These are phyloP conservation scores for Todiramphus chloris DNA, from an alignment of 2,113 vertebrate genomes.

Conservation along the genomic window DNA sequence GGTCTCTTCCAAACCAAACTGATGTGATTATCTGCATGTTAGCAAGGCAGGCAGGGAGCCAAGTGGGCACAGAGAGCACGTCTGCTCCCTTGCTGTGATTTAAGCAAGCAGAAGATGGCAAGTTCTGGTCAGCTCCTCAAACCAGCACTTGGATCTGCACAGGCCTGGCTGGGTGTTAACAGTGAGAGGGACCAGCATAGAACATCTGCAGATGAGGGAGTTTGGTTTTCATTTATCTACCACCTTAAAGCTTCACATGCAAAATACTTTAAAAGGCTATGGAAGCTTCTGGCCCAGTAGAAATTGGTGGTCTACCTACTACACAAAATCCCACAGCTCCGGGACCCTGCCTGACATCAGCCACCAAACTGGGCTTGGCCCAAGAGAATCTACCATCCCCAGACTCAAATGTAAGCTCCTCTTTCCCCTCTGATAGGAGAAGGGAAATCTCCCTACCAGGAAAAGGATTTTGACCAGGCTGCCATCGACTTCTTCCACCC, in stretches of 20 bases:
- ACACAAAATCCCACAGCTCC: not conserved
- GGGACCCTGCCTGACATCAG: not conserved
- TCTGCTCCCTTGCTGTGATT: not conserved
- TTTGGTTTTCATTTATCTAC: not conserved
- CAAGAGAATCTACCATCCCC: not conserved
- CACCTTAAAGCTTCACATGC: fast-evolving
- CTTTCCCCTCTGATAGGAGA: fast-evolving
- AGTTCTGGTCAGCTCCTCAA: not conserved
- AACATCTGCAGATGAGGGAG: not conserved
- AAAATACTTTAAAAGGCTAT: not conserved
- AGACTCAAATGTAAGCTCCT: not conserved
- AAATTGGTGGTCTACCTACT: not conserved
- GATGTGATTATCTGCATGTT: too few relatives aligned
- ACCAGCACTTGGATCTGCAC: too few relatives aligned
- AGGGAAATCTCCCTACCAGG: constrained; percentile 78
- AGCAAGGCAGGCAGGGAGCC: not conserved
- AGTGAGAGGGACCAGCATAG: not conserved
- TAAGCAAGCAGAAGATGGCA: not conserved
- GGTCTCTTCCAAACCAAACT: too few relatives aligned
- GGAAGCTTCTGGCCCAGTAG: not conserved
- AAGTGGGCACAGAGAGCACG: fast-evolving
- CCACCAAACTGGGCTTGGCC: not conserved
- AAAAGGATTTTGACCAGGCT: constrained; percentile 98
- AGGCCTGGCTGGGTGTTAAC: not conserved
- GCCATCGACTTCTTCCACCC: constrained; percentile 96